Evolutionary conservation across 2,797 vertebrate genomes (phyloP).

Genomic region (Lagodon rhomboides): DNA sequence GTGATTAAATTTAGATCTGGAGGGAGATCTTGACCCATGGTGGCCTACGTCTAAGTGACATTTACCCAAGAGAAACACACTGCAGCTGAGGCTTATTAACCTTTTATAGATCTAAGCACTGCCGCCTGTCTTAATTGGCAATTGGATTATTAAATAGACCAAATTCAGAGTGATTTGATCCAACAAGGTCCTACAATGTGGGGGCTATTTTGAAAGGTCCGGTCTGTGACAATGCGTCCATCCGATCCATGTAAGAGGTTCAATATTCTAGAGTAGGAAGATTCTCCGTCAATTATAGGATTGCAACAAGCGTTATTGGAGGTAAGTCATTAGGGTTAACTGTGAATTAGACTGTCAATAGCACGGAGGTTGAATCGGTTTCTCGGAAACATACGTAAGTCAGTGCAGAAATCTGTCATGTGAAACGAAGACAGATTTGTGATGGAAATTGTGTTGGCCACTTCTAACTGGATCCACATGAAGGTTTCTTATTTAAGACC

Average conservation of each 20-base stretch:
- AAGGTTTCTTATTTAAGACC: constrained; percentile 4
- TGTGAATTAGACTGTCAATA: constrained; percentile 46
- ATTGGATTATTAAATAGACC: constrained; percentile 88
- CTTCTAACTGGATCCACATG: constrained; percentile 1
- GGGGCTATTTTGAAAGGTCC: constrained; percentile 75
- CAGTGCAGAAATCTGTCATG: constrained; percentile 18
- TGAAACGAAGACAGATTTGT: neutral
- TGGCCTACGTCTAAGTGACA: constrained; percentile 89
- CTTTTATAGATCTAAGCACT: constrained; percentile 86
- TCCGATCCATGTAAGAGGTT: constrained; percentile 56
- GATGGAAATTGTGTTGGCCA: constrained; percentile 10
- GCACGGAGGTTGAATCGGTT: constrained; percentile 12
- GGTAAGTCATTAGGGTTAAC: constrained; percentile 55
- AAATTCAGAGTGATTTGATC: constrained; percentile 84
- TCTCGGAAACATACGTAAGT: constrained; percentile 3
- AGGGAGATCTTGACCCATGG: constrained; percentile 88
- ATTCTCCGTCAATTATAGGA: constrained; percentile 44
- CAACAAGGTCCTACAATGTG: constrained; percentile 70
- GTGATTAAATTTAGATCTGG: constrained; percentile 91
- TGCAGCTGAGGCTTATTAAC: constrained; percentile 89
- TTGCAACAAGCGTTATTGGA: constrained; percentile 36
- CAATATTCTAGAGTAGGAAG: constrained; percentile 31
- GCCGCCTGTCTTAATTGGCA: constrained; percentile 86
- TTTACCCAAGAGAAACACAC: constrained; percentile 88
- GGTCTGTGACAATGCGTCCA: constrained; percentile 63